Evolutionary conservation across 2,888 invertebrate species (phyloP).

Genomic region (Caenorhabditis wallacei): DNA sequence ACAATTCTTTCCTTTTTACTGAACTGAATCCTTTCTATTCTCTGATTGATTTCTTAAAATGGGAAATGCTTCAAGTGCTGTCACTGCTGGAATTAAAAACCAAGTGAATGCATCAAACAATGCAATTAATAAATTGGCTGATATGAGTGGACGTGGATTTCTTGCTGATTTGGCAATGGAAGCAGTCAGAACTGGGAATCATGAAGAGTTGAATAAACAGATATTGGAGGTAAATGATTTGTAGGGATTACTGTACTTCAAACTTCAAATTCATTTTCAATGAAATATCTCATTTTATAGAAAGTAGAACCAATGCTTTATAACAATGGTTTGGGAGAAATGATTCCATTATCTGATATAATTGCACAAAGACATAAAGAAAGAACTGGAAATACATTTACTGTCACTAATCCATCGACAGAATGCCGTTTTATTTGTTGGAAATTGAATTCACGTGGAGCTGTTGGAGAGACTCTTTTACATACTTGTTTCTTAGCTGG

Average conservation of each 20-base stretch:
- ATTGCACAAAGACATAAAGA: conserved; percentile 77
- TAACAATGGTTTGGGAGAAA: conserved; percentile 77
- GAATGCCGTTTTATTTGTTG: conserved; percentile 78
- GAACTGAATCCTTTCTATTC: background rate
- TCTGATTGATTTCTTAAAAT: conserved; percentile 44
- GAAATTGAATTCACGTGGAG: conserved; percentile 86
- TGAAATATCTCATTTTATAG: conserved; percentile 53
- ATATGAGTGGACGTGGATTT: conserved; percentile 76
- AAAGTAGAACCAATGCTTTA: conserved; percentile 79
- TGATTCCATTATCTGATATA: conserved; percentile 76
- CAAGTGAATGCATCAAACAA: conserved; percentile 75
- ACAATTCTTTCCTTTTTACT: background rate
- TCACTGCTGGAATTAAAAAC: conserved; percentile 81
- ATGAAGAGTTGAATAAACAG: conserved; percentile 69
- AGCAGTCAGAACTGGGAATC: conserved; percentile 71
- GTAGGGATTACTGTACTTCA: no score
- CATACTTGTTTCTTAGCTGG: conserved; percentile 88
- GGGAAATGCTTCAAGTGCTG: conserved; percentile 80
- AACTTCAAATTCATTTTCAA: no score
- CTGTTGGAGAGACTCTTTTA: conserved; percentile 95
- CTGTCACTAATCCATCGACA: conserved; percentile 46
- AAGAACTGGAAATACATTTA: conserved; percentile 73
- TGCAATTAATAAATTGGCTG: conserved; percentile 77
- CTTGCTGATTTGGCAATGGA: conserved; percentile 77
- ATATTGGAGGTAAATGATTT: conserved; percentile 70